phyloP scores from a whole-genome alignment of 2,888 invertebrate species.

The Torymus auratus region DNA sequence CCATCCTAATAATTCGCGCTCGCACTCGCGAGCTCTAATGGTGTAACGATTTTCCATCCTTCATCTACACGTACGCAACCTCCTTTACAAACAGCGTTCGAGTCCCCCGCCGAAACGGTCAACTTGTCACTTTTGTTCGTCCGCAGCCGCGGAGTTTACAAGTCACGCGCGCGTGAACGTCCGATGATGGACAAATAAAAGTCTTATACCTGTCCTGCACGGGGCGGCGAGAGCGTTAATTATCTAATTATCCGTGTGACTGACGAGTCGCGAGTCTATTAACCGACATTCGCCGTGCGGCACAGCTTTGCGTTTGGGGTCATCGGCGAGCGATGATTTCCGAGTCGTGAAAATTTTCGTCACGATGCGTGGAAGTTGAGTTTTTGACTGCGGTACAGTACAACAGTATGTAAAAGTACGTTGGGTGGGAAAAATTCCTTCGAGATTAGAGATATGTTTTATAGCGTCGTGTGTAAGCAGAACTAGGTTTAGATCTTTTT shows the following conservation, averaged over 20 bases:
- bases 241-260: slow-evolving; percentile 47
- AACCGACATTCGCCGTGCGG: slow-evolving; percentile 35
- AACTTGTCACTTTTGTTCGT: slow-evolving; percentile 35
- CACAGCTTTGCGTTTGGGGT: slow-evolving; percentile 6
- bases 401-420: too few relatives aligned
- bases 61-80: too few relatives aligned
- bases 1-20: too few relatives aligned
- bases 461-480: too few relatives aligned
- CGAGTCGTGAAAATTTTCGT: slow-evolving; percentile 8
- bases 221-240: slow-evolving; percentile 18
- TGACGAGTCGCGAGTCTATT: slow-evolving; percentile 24
- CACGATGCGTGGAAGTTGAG: neutral
- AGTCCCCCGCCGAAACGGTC: neutral
- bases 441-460: too few relatives aligned
- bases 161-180: neutral
- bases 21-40: too few relatives aligned
- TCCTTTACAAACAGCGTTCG: too few relatives aligned
- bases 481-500: too few relatives aligned
- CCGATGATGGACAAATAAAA: neutral
- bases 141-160: neutral
- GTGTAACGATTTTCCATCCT: too few relatives aligned
- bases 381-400: too few relatives aligned
- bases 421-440: too few relatives aligned
- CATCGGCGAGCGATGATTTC: slow-evolving; percentile 13
- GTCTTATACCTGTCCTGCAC: neutral